phyloP scores from a whole-genome alignment of 2,888 invertebrate species.

The Drosophila histrio region DNA sequence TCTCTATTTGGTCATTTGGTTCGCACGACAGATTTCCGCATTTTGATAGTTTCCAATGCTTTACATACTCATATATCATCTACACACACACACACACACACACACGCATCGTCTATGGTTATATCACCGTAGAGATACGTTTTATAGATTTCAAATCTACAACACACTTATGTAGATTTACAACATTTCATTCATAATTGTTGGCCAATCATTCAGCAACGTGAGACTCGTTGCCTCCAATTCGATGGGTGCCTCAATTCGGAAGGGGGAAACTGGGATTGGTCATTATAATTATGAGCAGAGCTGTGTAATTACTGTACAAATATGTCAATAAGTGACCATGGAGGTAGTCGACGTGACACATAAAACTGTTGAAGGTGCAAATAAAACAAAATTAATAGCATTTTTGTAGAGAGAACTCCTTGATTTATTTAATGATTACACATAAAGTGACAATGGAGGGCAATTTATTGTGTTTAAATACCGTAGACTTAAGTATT shows the following conservation, averaged over 20 bases:
- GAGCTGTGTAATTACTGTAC: neutral
- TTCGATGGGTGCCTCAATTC: neutral
- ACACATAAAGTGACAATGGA: neutral
- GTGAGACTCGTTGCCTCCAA: conserved; percentile 7
- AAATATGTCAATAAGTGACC: neutral
- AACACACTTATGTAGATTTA: conserved; percentile 39
- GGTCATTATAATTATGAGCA: neutral
- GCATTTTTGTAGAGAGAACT: neutral
- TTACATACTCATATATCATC: conserved; percentile 51
- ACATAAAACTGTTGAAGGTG: neutral
- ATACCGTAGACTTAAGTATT: too few species aligned
- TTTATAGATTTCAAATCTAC: conserved; percentile 25
- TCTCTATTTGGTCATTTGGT: conserved; percentile 32
- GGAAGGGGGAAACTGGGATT: neutral
- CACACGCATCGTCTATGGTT: conserved; percentile 16
- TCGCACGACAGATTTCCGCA: conserved; percentile 45
- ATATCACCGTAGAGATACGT: conserved; percentile 37
- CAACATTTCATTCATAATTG: conserved; percentile 50
- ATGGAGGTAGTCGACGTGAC: conserved; percentile 11
- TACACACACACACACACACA: conserved; percentile 13
- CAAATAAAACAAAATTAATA: neutral
- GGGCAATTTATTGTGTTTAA: too few species aligned
- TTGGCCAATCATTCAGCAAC: conserved; percentile 39
- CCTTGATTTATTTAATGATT: neutral
- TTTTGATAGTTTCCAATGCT: conserved; percentile 43